Conservation (phyloP, 1,140 invertebrate genomes). For the Dolichoris vasculosae region DNA sequence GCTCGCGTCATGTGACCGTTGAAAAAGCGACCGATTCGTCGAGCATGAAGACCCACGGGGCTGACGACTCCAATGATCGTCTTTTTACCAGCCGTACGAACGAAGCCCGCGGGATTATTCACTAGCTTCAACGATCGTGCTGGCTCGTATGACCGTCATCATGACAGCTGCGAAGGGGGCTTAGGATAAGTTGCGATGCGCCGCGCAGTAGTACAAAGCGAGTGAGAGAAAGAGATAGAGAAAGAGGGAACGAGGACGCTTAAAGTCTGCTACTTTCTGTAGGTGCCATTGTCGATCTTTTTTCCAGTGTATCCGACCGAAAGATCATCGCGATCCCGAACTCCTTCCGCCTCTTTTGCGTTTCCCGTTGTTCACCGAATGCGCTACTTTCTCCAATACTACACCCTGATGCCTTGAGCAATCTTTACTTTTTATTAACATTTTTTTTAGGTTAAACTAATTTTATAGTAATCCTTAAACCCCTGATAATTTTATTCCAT, state of each 20-base stretch:
- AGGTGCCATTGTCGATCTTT: constrained; percentile 4
- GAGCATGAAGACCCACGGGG: neutral
- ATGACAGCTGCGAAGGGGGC: neutral
- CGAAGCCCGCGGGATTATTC: neutral
- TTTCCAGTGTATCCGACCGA: neutral
- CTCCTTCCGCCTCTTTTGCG: neutral
- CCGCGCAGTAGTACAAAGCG: neutral
- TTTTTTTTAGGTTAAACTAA: neutral
- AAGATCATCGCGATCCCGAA: neutral
- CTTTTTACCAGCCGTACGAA: neutral
- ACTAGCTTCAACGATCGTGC: neutral
- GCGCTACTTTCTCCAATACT: neutral
- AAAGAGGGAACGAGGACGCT: constrained; percentile 5
- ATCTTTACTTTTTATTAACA: too few relatives aligned
- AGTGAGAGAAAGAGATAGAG: neutral
- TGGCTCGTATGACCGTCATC: neutral
- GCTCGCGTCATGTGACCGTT: neutral
- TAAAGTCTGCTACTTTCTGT: neutral
- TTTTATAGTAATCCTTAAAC: too few relatives aligned
- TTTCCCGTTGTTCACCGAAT: neutral
- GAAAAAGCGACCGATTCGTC: neutral
- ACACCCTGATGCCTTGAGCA: too few relatives aligned
- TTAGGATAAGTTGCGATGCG: constrained; percentile 36
- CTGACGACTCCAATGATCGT: neutral
- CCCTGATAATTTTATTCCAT: neutral